These are phyloP conservation scores for Epinotia brunnichana DNA, from an alignment of 2,888 invertebrate species.

Conservation along the genomic window DNA sequence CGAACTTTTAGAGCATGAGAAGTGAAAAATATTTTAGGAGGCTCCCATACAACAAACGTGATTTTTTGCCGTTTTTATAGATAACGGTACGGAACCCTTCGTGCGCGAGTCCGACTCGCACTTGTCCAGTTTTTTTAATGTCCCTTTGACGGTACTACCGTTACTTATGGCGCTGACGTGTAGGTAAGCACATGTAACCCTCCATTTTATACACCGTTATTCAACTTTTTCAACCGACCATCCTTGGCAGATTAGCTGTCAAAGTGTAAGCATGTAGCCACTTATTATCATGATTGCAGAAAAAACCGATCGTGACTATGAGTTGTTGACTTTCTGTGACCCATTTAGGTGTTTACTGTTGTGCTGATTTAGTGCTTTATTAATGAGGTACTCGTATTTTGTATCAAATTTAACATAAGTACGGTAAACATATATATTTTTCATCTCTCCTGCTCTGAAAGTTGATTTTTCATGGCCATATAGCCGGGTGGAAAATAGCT, in stretches of 20 bases:
- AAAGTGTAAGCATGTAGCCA: slow-evolving; percentile 31
- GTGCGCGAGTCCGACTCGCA: too few relatives aligned
- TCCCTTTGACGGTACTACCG: slow-evolving; percentile 19
- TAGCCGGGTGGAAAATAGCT: too few relatives aligned
- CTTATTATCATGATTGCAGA: slow-evolving; percentile 39
- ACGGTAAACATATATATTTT: too few relatives aligned
- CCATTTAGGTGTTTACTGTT: slow-evolving; percentile 25
- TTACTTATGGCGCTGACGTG: slow-evolving; percentile 5
- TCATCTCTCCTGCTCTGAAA: too few relatives aligned
- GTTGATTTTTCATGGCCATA: too few relatives aligned
- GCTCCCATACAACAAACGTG: too few relatives aligned
- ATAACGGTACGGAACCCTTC: too few relatives aligned
- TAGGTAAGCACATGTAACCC: background rate
- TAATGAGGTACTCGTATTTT: background rate
- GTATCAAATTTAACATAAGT: background rate
- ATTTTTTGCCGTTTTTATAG: too few relatives aligned
- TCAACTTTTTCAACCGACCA: slow-evolving; percentile 25
- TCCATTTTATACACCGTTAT: slow-evolving; percentile 33
- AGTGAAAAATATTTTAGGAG: too few relatives aligned
- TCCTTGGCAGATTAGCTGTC: slow-evolving; percentile 42
- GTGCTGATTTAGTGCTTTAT: background rate
- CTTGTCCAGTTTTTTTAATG: too few relatives aligned
- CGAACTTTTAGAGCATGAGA: too few relatives aligned
- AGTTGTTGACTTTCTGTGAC: slow-evolving; percentile 33
- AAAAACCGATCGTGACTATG: slow-evolving; percentile 36